Conservation (phyloP, 1,140 invertebrate genomes). For the Rhopalosiphum maidis region DNA sequence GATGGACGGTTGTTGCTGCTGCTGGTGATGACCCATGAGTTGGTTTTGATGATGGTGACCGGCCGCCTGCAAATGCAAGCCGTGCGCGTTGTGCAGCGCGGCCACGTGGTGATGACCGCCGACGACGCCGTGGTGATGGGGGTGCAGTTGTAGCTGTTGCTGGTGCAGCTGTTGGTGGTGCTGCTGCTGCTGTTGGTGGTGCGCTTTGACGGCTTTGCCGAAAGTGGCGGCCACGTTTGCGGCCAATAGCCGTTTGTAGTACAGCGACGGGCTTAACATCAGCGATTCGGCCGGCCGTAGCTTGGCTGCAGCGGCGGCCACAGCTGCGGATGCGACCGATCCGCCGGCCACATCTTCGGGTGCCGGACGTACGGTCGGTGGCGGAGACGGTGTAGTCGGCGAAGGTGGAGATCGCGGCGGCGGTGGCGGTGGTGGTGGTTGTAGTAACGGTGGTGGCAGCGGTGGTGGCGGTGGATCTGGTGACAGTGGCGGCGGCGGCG, state of each 20-base stretch:
- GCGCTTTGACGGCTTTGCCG: constrained; percentile 57
- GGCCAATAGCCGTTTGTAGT: constrained; percentile 61
- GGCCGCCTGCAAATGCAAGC: background rate
- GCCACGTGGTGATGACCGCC: background rate
- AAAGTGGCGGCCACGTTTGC: constrained; percentile 60
- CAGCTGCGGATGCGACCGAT: constrained; percentile 61
- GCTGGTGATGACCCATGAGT: constrained; percentile 2
- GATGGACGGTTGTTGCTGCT: background rate
- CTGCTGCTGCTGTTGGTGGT: constrained; percentile 40
- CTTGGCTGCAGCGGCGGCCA: constrained; percentile 61
- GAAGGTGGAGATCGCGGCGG: constrained; percentile 28
- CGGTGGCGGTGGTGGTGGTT: background rate
- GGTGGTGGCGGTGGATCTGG: constrained; percentile 48
- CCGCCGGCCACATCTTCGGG: constrained; percentile 60
- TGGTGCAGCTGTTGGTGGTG: constrained; percentile 8
- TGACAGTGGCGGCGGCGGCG: constrained; percentile 7
- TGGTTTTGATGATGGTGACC: too few species aligned
- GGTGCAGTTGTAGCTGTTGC: constrained; percentile 4
- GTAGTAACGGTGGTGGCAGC: background rate
- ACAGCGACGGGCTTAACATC: constrained; percentile 56
- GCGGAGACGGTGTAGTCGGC: constrained; percentile 30
- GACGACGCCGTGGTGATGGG: background rate
- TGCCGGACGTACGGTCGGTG: constrained; percentile 35
- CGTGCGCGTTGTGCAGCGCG: background rate
- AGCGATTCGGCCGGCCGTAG: constrained; percentile 34